A percentile compares a stretch with the other conserved stretches of the same genome.
Evolutionary conservation across 2,113 vertebrate genomes (phyloP).

Genomic region (Nematolebias whitei): DNA sequence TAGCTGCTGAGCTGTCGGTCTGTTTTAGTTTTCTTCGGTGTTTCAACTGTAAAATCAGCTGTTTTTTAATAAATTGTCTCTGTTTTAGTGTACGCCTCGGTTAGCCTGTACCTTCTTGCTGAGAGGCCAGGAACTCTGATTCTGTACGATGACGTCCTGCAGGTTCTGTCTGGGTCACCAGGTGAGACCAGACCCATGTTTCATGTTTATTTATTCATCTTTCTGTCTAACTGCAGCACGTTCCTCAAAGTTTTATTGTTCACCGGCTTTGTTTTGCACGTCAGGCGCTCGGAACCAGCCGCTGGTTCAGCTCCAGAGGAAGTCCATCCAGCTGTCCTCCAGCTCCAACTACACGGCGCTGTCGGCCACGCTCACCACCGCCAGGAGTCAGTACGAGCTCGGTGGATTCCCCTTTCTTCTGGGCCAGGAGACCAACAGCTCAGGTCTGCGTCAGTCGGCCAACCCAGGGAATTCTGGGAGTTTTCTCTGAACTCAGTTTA

Average conservation of each 20-base stretch:
- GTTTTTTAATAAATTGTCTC: too few relatives aligned
- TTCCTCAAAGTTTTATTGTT: too few relatives aligned
- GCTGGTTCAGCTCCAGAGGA: slow-evolving; percentile 91
- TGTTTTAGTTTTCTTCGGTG: too few relatives aligned
- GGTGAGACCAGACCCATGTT: slow-evolving; percentile 69
- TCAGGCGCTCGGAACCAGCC: slow-evolving; percentile 90
- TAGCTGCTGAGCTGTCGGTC: too few relatives aligned
- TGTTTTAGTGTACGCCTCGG: slow-evolving; percentile 88
- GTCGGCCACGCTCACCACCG: slow-evolving; percentile 88
- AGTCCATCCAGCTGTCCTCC: slow-evolving; percentile 84
- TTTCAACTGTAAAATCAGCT: too few relatives aligned
- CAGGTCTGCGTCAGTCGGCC: slow-evolving; percentile 72
- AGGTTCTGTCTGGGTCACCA: slow-evolving; percentile 92
- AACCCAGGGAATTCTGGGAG: too few relatives aligned
- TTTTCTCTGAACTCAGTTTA: too few relatives aligned
- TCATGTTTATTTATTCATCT: too few relatives aligned
- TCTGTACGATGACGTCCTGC: slow-evolving; percentile 93
- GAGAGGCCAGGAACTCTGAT: slow-evolving; percentile 94
- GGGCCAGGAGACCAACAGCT: slow-evolving; percentile 87
- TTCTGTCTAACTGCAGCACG: too few relatives aligned
- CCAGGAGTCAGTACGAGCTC: slow-evolving; percentile 86
- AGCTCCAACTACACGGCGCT: slow-evolving; percentile 89
- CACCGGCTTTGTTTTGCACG: too few relatives aligned
- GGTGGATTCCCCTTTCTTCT: slow-evolving; percentile 92
- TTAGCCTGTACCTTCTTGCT: slow-evolving; percentile 91